These are phyloP conservation scores for Myotis davidii DNA, from an alignment of 2,113 vertebrate genomes.

Conservation along the genomic window DNA sequence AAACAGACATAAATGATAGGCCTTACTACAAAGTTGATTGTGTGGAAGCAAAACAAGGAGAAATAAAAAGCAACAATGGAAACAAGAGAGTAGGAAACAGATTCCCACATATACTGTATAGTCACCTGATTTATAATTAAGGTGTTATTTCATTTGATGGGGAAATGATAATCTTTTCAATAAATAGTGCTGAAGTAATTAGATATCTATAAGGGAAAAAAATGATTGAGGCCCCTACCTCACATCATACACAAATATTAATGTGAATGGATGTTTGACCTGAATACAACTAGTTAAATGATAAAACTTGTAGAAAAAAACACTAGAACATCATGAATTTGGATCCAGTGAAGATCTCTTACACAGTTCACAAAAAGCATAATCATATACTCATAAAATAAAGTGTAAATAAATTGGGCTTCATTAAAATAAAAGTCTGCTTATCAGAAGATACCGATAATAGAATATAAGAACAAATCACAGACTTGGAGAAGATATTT, in stretches of 20 bases:
- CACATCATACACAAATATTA: not conserved
- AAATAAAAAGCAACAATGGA: not conserved
- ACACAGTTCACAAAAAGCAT: not conserved
- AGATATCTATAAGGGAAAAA: not conserved
- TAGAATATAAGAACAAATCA: not conserved
- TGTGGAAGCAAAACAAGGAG: not conserved
- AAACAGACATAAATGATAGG: not conserved
- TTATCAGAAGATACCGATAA: not conserved
- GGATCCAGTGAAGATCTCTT: not conserved
- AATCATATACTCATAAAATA: not conserved
- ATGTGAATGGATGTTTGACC: not conserved
- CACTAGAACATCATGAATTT: not conserved
- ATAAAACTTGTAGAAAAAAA: conserved; percentile 1
- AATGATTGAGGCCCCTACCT: not conserved
- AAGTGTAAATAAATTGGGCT: not conserved
- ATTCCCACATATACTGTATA: not conserved
- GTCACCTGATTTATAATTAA: not conserved
- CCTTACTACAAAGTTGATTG: not conserved
- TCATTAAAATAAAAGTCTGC: conserved; percentile 32
- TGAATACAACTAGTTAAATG: not conserved
- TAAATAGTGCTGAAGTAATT: not conserved
- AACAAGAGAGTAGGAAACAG: not conserved
- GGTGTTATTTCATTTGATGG: not conserved
- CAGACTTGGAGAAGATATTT: not conserved
- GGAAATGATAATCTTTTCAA: not conserved